Percentiles rank a stretch among this genome's conserved stretches.
Conservation (phyloP, 2,888 invertebrate genomes). For the Diaphora mendica region DNA sequence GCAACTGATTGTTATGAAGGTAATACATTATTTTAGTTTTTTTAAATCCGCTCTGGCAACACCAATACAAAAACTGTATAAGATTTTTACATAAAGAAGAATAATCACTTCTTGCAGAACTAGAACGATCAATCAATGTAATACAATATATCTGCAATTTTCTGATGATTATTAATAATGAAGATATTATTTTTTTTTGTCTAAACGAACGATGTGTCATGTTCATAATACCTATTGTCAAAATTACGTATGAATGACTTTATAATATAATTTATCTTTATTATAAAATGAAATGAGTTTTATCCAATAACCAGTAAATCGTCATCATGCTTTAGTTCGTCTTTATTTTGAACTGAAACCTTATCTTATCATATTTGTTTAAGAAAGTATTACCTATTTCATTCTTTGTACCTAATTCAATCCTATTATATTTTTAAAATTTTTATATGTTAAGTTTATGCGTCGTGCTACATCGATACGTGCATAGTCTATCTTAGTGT, state of each 20-base stretch:
- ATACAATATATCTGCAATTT: too few relatives aligned
- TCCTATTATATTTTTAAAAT: not conserved
- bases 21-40: too few relatives aligned
- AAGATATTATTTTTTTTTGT: not conserved
- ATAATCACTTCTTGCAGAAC: too few relatives aligned
- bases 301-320: not conserved
- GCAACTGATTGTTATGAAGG: not conserved
- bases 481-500: not conserved
- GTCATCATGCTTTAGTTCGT: too few relatives aligned
- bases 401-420: not conserved
- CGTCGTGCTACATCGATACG: not conserved
- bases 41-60: too few relatives aligned
- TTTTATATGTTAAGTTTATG: not conserved
- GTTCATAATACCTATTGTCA: not conserved
- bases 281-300: too few relatives aligned
- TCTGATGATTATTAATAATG: not conserved
- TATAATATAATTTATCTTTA: too few relatives aligned
- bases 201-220: not conserved
- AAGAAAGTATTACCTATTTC: too few relatives aligned
- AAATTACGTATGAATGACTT: too few relatives aligned
- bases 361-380: too few relatives aligned
- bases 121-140: too few relatives aligned
- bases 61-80: not conserved
- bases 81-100: not conserved
- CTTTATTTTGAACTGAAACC: too few relatives aligned